Base-by-base conservation (phyloP, 2,113 vertebrate species). In the Hypomesus transpacificus region DNA sequence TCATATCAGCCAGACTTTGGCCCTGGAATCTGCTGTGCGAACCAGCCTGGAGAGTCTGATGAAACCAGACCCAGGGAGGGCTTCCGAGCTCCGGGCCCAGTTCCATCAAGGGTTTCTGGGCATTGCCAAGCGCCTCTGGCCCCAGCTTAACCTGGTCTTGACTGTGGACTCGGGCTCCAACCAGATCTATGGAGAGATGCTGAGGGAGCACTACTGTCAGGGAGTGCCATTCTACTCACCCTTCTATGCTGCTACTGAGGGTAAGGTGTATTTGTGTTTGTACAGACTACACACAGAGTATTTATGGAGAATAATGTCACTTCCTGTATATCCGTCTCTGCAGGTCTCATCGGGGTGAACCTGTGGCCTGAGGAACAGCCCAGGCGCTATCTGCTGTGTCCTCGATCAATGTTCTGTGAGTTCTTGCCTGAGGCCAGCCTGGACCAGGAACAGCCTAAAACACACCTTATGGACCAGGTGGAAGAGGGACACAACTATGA, bases 141-240 rank as follows among this genome's bases (percentile, higher is more conserved):
- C 95, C 0, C 82, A 82, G 70, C 91, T 98, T 71, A 88, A 93
- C 79, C 89, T 95, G 87, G 91, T 95, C 82, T 88, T 96, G 76
- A 89, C 91, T 1, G 85, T 93, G 68, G 94, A 94, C 16, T 91
- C 93, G 0, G 94, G 94, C 0, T 87, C 94, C 0, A 14, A 89
- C 1, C 90, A 94, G 88, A 91, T 81, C 81, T 93, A 95, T 9
- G 87, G 91, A 0, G 86, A 93, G 0, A 77, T 89, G 80, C 87
- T 98, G 66, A 68, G 68, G 70, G 90, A 86, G 65, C 79, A 77
- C 1, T 94, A 91, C 79, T 97, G 96, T 86, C 75, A 80, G 77
- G 95, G 94, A 17, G 84, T 97, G 26, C 87, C 91, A 3, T 87
- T 96, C 88, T 97, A 96, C 90, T 97, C 94, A 0, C 95, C 96